Conservation (phyloP, 2,797 vertebrate species). For the Xenentodon cancila region DNA sequence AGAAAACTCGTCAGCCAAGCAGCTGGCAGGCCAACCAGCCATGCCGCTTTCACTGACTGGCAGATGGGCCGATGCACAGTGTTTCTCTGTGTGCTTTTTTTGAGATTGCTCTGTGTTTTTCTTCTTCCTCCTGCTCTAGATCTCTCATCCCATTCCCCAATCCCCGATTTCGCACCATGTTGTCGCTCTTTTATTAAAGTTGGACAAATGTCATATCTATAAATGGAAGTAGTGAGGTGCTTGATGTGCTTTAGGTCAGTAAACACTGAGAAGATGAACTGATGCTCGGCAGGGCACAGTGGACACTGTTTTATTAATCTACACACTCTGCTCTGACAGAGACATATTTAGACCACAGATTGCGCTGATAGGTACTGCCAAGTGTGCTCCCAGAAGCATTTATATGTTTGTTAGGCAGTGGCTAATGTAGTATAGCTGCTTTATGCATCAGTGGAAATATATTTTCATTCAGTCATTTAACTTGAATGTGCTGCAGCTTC, state of each 20-base stretch:
- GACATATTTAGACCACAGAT: constrained; percentile 50
- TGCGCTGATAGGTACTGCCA: constrained; percentile 39
- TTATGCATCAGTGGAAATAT: constrained; percentile 1
- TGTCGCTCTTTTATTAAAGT: constrained; percentile 37
- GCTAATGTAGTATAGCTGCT: neutral
- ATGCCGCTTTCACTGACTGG: constrained; percentile 35
- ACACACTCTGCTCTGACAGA: constrained; percentile 36
- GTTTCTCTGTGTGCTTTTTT: constrained; percentile 45
- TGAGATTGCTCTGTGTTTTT: constrained; percentile 29
- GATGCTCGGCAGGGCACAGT: constrained; percentile 44
- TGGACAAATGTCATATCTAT: constrained; percentile 41
- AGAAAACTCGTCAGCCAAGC: constrained; percentile 37
- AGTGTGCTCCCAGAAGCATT: constrained; percentile 13
- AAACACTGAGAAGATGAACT: constrained; percentile 45
- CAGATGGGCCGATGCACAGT: constrained; percentile 55
- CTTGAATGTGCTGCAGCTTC: constrained; percentile 5
- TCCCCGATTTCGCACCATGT: constrained; percentile 23
- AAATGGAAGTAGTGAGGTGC: constrained; percentile 58
- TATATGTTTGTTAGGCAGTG: constrained; percentile 11
- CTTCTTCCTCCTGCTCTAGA: constrained; percentile 1
- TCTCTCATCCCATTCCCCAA: constrained; percentile 5
- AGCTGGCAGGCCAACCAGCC: constrained; percentile 38
- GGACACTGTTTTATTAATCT: constrained; percentile 60
- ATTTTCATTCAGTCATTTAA: neutral
- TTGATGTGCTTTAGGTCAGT: constrained; percentile 56